Base-by-base conservation (phyloP, 2,113 vertebrate species). In the Cichladusa arquata region DNA sequence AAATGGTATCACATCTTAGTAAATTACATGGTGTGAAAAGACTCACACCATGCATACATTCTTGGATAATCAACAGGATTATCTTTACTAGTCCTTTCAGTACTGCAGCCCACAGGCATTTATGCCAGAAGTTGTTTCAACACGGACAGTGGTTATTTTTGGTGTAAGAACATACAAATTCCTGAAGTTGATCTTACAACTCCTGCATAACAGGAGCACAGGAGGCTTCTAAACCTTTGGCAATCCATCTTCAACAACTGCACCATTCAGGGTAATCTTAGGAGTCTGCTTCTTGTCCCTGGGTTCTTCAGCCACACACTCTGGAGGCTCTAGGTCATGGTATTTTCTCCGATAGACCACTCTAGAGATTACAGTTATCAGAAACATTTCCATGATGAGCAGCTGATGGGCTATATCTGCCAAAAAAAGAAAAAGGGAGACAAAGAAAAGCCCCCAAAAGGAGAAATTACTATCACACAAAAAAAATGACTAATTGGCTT, bases 301-400 rank as follows among this genome's bases (percentile, higher is more conserved):
- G 20, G 93, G 86, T 26, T 93, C 94, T n/a, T 97, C 97, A 23
- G 97, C 86, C 8, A 20, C 67, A 6, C 93, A 77, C 48, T 90
- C 88, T 1, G 26, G 87, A 70, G 85, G 89, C 61, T 95, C 96
- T 53, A 98, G 86, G 8, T 98, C 97, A 2, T 98, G 69, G 3
- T 98, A 98, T 88, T 93, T 97, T 78, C 98, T 97, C 34, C 98
- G 96, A 81, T 98, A 99, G 54, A 99, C 88, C 87, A 98, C 85
- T 34, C 98, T 97, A 6, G 98, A 98, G 16, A 98, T 96, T 57
- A 99, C 88, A 19, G 98, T 98, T 90, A 99, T 98, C 86, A 99
- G 97, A 94, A 99, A 99, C 98, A 99, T 99, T 92, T 99, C 98
- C 94, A 98, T 97, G 94, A 99, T 98, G 88, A 98, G 96, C 80